Conservation (phyloP, 1,140 invertebrate genomes). For the Drosophila pandora region DNA sequence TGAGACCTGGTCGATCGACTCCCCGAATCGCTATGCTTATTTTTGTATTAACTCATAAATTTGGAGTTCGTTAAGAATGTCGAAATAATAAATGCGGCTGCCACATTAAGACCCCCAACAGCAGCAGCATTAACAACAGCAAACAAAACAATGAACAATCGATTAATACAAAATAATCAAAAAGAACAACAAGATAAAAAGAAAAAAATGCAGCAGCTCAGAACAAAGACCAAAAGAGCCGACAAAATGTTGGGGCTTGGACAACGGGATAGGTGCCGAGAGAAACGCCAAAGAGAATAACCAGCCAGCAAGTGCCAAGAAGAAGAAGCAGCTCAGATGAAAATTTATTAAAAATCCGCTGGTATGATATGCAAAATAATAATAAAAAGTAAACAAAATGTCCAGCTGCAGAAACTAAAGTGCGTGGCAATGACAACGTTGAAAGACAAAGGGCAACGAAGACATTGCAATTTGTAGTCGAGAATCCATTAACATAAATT, state of each 20-base stretch:
- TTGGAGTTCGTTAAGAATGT: slow-evolving; percentile 81
- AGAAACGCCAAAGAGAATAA: slow-evolving; percentile 36
- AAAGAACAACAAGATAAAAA: neutral
- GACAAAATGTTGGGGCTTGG: slow-evolving; percentile 46
- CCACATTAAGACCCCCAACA: slow-evolving; percentile 69
- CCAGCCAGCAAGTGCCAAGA: slow-evolving; percentile 33
- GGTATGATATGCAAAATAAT: slow-evolving; percentile 66
- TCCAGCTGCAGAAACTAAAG: slow-evolving; percentile 17
- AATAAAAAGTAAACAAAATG: slow-evolving; percentile 32
- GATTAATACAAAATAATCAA: slow-evolving; percentile 55
- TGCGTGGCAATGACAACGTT: slow-evolving; percentile 1
- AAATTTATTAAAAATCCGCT: slow-evolving; percentile 78
- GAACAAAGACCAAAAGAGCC: slow-evolving; percentile 51
- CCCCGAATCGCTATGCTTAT: slow-evolving; percentile 36
- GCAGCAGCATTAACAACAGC: slow-evolving; percentile 33
- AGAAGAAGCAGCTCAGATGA: slow-evolving; percentile 46
- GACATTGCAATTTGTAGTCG: slow-evolving; percentile 76
- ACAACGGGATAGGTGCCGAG: slow-evolving; percentile 30
- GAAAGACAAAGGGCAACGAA: slow-evolving; percentile 59
- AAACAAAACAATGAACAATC: slow-evolving; percentile 52
- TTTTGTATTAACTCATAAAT: slow-evolving; percentile 82
- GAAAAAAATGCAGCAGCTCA: slow-evolving; percentile 43
- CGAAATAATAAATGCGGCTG: slow-evolving; percentile 78
- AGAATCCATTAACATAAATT: slow-evolving; percentile 79
- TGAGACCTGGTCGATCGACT: slow-evolving; percentile 37